Base-by-base conservation (phyloP, 2,888 invertebrate species). In the Heliconius cydno region DNA sequence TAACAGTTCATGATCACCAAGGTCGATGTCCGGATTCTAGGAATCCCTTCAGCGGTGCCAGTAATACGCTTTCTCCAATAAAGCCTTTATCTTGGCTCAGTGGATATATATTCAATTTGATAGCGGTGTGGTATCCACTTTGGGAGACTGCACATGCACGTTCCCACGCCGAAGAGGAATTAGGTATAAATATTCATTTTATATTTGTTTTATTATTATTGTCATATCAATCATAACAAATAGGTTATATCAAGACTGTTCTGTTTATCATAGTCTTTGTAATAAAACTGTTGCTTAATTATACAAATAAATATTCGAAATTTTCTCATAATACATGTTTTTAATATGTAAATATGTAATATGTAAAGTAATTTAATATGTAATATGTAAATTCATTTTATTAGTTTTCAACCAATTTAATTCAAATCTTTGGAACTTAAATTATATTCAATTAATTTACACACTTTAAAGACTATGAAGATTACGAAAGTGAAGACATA, bases 1-100 rank as follows among this genome's bases (percentile, higher is more conserved):
- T 98, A 3, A 96, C 97, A 0, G 97, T 98, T 1, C 97, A 97
- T 85, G 98, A 98, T 88, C 98, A 98, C 88, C 98, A 98, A 91
- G 98, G 98, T 1, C 96, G 97, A 66, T 98, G 98, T 87, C 96
- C 97, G 0, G 96, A 96, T 86, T 96, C 96, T 66, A 95, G 96
- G 77, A 96, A 96, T 85, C 96, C 96, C 70, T 96, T 96, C 84
- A 96, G 96, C 85, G 96, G 96, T 1, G 89, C 92, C 77, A 89
- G 90, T 19, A 89, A 88, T 80, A 94, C 90, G 81, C 82, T 94
- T 34, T 86, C 90, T 83, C 96, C 96, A 1, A 85, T 95, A 57
- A 93, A 93, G 85, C 96, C 96, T 1, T 85, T 96, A 1, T 94
- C 96, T 63, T 95, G 96, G 94, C 85, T 96, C 10, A 91, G 96